A percentile compares a stretch with the other conserved stretches of the same genome.
Conservation (phyloP, 2,888 invertebrate genomes). For the Octonoba sinensis region DNA sequence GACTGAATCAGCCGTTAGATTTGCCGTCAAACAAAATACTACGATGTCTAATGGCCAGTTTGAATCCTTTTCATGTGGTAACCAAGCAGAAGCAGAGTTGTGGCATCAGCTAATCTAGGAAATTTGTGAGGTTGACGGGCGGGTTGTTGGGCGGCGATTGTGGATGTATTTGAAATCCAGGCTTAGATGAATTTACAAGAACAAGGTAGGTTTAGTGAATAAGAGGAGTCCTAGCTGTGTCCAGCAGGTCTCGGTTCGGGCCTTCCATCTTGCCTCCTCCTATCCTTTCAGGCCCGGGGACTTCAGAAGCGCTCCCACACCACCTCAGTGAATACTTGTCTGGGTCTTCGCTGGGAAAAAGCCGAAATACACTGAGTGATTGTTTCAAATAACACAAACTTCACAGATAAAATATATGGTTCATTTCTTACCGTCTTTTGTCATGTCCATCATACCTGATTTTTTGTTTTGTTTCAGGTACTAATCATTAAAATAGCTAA, state of each 20-base stretch:
- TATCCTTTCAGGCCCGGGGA: constrained; percentile 10
- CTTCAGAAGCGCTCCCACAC: constrained; percentile 64
- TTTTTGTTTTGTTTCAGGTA: no score
- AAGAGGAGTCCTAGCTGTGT: constrained; percentile 82
- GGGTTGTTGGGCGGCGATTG: constrained; percentile 52
- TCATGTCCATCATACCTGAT: no score
- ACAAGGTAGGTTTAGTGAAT: constrained; percentile 72
- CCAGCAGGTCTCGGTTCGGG: constrained; percentile 85
- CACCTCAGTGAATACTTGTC: constrained; percentile 66
- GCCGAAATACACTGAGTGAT: constrained; percentile 57
- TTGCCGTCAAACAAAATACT: constrained; percentile 28
- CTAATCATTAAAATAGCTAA: no score
- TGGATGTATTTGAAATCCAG: constrained; percentile 34
- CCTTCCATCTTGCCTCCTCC: constrained; percentile 76
- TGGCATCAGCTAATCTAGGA: constrained; percentile 38
- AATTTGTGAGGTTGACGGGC: constrained; percentile 40
- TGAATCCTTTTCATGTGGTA: constrained; percentile 12
- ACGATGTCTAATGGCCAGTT: constrained; percentile 22
- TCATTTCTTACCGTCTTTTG: no score
- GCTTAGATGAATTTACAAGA: constrained; percentile 42
- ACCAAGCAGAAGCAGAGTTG: constrained; percentile 49
- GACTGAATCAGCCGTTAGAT: constrained; percentile 51
- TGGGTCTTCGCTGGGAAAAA: constrained; percentile 65
- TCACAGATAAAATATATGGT: no score
- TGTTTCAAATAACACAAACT: not conserved